Conservation (phyloP, 1,140 invertebrate species). For the Acyrthosiphon pisum region DNA sequence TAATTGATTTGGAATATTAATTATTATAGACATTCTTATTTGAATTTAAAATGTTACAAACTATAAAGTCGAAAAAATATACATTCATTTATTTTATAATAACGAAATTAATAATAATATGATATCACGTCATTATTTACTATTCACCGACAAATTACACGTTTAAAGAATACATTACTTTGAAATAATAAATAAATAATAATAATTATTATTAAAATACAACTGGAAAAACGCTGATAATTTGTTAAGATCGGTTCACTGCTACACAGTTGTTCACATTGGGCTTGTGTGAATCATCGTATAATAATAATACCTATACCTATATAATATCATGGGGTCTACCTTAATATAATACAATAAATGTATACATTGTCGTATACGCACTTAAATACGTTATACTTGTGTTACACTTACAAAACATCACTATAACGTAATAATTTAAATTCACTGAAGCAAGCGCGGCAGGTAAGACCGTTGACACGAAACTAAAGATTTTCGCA, state of each 20-base stretch:
- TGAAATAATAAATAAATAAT: neutral
- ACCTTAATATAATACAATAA: neutral
- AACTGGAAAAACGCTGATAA: neutral
- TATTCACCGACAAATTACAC: neutral
- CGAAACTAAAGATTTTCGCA: neutral
- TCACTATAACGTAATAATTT: conserved; percentile 17
- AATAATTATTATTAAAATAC: neutral
- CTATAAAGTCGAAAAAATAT: neutral
- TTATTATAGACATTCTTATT: neutral
- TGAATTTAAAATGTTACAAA: neutral
- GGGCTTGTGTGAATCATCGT: too few relatives aligned
- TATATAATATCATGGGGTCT: neutral
- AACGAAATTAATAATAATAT: neutral
- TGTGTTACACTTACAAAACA: neutral
- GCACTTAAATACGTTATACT: neutral
- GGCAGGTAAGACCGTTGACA: neutral
- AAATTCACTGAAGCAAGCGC: neutral
- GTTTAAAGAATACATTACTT: neutral
- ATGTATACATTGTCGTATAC: neutral
- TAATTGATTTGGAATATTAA: neutral
- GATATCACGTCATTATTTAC: neutral
- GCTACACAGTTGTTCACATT: neutral
- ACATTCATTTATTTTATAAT: neutral
- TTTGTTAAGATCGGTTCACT: neutral
- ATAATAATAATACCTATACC: too few relatives aligned